A percentile compares a stretch with the other conserved stretches of the same genome.
Conservation (phyloP, 2,797 vertebrate genomes). For the Lepus townsendii region DNA sequence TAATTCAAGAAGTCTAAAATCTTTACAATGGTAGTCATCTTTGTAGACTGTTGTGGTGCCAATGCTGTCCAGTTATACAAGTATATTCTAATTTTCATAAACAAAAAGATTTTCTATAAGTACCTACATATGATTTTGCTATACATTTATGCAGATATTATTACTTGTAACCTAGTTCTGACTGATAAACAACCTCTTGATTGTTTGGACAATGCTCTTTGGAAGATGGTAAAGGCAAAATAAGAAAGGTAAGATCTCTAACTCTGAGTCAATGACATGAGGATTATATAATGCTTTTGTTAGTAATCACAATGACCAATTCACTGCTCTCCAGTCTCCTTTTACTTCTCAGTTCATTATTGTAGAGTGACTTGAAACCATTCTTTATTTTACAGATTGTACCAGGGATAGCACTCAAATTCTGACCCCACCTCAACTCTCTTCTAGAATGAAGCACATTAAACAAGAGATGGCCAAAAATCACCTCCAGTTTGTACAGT, state of each 20-base stretch:
- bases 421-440: conserved; percentile 86
- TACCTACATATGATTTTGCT: background rate
- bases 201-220: background rate
- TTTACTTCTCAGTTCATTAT: conserved; percentile 50
- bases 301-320: background rate
- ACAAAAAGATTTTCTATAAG: conserved; percentile 38
- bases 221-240: background rate
- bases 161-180: background rate
- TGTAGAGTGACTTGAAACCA: conserved; percentile 40
- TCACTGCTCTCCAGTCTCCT: background rate
- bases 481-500: conserved; percentile 94
- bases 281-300: background rate
- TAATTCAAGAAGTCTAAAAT: conserved; percentile 9
- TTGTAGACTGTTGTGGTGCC: background rate
- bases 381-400: conserved; percentile 87
- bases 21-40: conserved; percentile 42
- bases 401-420: conserved; percentile 85
- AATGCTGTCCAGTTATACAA: background rate
- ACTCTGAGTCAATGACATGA: background rate
- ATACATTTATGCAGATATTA: background rate
- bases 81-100: conserved; percentile 40
- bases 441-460: conserved; percentile 93
- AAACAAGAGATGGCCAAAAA: conserved; percentile 95
- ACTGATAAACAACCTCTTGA: background rate
- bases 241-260: background rate